phyloP scores from a whole-genome alignment of 2,113 vertebrate genomes.

The Alethe diademata region DNA sequence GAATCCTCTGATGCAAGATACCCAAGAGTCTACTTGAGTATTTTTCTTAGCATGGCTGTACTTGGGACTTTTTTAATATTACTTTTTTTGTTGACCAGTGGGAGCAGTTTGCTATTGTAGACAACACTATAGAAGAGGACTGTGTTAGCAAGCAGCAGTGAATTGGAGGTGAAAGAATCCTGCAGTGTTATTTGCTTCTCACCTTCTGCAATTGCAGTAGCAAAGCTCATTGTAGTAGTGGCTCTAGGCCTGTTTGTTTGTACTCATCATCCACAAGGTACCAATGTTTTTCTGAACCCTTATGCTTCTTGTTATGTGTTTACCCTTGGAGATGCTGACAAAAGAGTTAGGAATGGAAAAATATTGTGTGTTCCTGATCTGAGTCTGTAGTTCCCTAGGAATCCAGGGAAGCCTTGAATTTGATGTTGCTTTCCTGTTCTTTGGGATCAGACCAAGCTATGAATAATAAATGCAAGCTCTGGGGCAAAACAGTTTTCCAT shows the following conservation, averaged over 20 bases:
- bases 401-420: neutral
- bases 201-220: neutral
- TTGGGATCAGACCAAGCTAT: neutral
- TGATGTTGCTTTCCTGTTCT: constrained; percentile 8
- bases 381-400: neutral
- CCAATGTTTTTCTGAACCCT: neutral
- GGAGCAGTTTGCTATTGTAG: neutral
- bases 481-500: neutral
- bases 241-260: neutral
- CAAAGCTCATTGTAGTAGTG: neutral
- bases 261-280: neutral
- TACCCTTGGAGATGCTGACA: neutral
- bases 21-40: neutral
- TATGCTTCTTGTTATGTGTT: neutral
- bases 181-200: neutral
- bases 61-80: neutral
- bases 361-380: neutral
- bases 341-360: neutral
- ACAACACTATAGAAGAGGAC: neutral
- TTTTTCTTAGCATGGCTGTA: neutral
- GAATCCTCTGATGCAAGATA: neutral
- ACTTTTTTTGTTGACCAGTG: neutral
- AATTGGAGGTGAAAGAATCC: neutral
- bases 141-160: neutral
- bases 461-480: constrained; percentile 24